Percentiles rank a stretch among this genome's conserved stretches.
Evolutionary conservation across 2,113 vertebrate genomes (phyloP).

Genomic region (Melierax canorus): DNA sequence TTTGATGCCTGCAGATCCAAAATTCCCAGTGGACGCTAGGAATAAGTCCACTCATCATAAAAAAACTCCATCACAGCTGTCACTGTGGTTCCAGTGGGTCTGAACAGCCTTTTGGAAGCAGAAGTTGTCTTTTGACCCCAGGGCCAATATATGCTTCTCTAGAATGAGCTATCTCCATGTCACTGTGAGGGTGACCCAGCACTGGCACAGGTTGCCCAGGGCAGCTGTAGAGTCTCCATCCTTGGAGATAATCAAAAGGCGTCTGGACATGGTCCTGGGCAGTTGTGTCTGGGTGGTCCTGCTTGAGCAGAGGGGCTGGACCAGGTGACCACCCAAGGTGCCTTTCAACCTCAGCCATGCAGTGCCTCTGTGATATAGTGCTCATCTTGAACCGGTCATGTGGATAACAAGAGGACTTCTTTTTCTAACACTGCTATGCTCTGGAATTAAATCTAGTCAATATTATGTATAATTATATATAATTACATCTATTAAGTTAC

Average conservation of each 20-base stretch:
- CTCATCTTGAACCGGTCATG: not conserved
- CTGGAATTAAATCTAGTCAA: not conserved
- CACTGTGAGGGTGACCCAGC: not conserved
- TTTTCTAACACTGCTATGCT: not conserved
- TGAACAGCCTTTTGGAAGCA: not conserved
- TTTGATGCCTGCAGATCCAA: not conserved
- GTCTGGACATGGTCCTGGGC: not conserved
- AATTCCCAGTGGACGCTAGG: not conserved
- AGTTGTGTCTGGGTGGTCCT: not conserved
- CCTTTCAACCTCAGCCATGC: not conserved
- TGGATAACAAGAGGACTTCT: not conserved
- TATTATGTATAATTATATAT: not conserved
- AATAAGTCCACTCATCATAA: not conserved
- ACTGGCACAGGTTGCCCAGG: not conserved
- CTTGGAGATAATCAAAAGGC: not conserved
- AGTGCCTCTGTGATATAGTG: not conserved
- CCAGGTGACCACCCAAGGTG: not conserved
- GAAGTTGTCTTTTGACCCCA: not conserved
- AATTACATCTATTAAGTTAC: not conserved
- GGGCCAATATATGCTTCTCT: not conserved
- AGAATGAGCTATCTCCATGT: not conserved
- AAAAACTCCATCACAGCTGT: not conserved
- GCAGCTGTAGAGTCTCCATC: not conserved
- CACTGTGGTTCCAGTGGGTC: not conserved
- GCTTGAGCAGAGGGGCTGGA: not conserved